Evolutionary conservation across 2,797 vertebrate species (phyloP), one percentile per base, ranked within the genome.

Genomic region (Coracias cyanogaster): DNA sequence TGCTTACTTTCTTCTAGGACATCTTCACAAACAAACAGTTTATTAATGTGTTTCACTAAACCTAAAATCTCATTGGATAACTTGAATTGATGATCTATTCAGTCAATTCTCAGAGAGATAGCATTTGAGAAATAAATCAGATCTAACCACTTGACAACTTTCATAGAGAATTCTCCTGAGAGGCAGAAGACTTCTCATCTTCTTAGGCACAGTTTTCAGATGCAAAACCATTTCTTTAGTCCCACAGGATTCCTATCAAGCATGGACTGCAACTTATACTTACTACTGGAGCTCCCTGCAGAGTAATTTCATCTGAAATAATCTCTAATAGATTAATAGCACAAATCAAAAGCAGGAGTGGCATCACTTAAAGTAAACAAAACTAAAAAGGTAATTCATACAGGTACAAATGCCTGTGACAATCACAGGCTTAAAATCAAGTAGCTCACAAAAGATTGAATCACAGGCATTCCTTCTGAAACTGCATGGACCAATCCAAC

Each of bases 41-140:
- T 55, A 62, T 52, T 91, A 89, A 78, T 87, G 57, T 88, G 41
- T 80, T 92, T 55, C 76, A 20, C 82, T 89, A 72, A 78, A 94
- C 73, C 89, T 93, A 93, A 96, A 96, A 89, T 89, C 28, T 29
- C 12, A 5, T 64, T 94, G 76, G 33, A 88, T 97, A 60, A 91
- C 92, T 93, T 92, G 83, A 96, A 78, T 41, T 89, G 76, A 87
- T 67, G 94, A 94, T 65, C 65, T 92, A 61, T 86, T 96, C 86
- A 76, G 81, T 91, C 89, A 95, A 91, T 65, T 92, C 66, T 79
- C 71, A 67, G 51, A 35, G 65, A 70, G 29, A 86, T 26, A 74
- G 25, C 10, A 57, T 64, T 70, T 76, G 31, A 84, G 66, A 92
- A 84, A 93, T 78, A 89, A 80, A 55, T 79, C 28, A 45, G 29